These are phyloP conservation scores for Zaprionus camerounensis DNA, from an alignment of 1,140 invertebrate species.

Conservation along the genomic window DNA sequence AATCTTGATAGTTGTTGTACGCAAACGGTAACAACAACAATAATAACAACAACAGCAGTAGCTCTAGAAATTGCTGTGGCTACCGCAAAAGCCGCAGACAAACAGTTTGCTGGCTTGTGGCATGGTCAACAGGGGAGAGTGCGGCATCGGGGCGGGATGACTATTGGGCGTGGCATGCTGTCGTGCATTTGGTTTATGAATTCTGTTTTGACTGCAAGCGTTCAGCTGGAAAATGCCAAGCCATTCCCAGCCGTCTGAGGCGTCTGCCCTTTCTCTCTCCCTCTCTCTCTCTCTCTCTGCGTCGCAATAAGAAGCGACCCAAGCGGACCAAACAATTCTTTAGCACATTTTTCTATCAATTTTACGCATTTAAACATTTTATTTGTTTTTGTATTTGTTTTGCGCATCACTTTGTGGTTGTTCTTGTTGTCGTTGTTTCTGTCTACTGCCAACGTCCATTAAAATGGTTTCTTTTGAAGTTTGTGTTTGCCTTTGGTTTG, in stretches of 20 bases:
- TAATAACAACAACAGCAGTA: neutral
- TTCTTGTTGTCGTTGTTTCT: neutral
- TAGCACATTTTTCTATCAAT: conserved; percentile 43
- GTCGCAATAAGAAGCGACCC: neutral
- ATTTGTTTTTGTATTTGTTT: conserved; percentile 6
- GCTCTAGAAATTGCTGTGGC: conserved; percentile 19
- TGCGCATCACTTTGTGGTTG: neutral
- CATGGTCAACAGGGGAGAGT: neutral
- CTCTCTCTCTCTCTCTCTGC: no score
- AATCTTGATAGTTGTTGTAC: conserved; percentile 33
- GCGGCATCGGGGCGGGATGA: neutral
- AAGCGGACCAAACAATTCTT: conserved; percentile 1
- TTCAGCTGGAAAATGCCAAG: conserved; percentile 67
- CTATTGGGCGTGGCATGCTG: conserved; percentile 37
- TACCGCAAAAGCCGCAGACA: conserved; percentile 66
- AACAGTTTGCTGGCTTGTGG: conserved; percentile 39
- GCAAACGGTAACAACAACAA: conserved; percentile 11
- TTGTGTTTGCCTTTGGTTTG: conserved; percentile 22
- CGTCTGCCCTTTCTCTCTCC: neutral
- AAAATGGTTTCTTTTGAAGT: conserved; percentile 31
- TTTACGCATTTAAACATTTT: conserved; percentile 22
- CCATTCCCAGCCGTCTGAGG: conserved; percentile 25
- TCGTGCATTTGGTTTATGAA: conserved; percentile 73
- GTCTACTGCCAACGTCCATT: neutral
- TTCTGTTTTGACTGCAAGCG: conserved; percentile 69